Conservation (phyloP, 64 coral and sea anemone species). For the Pocillopora verrucosa region DNA sequence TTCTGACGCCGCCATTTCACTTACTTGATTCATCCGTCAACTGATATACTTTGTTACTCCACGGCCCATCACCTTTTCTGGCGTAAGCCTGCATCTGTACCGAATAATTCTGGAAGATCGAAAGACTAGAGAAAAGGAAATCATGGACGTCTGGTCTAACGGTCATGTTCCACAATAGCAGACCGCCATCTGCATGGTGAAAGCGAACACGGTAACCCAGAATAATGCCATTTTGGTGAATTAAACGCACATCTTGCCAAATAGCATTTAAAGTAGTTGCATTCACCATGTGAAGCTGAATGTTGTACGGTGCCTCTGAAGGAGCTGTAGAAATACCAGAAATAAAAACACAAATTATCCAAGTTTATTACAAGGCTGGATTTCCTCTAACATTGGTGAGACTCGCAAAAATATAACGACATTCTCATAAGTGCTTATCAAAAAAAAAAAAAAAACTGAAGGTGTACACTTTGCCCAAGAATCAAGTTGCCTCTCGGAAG, state of each 20-base stretch:
- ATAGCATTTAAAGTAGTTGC: not conserved
- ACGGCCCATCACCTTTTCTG: not conserved
- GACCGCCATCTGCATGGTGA: not conserved
- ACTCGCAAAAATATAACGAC: no score
- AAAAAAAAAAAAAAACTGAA: not conserved
- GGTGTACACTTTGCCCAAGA: not conserved
- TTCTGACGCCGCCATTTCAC: not conserved
- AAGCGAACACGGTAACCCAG: not conserved
- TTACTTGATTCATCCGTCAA: conserved; percentile 8
- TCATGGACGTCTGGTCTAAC: not conserved
- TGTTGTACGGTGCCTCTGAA: not conserved
- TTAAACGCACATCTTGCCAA: not conserved
- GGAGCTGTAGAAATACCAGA: conserved; percentile 3
- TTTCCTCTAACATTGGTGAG: no score
- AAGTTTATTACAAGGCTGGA: no score
- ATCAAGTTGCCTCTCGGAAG: not conserved
- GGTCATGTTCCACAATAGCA: not conserved
- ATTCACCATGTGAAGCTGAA: not conserved
- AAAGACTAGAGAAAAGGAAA: not conserved
- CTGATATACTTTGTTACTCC: not conserved
- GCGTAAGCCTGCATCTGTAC: not conserved
- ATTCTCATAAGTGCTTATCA: no score
- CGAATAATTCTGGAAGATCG: conserved; percentile 23
- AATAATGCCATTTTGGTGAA: conserved; percentile 30
- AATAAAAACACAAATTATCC: no score